Base-by-base conservation (phyloP, 1,140 invertebrate genomes). In the Drosophila nannoptera region DNA sequence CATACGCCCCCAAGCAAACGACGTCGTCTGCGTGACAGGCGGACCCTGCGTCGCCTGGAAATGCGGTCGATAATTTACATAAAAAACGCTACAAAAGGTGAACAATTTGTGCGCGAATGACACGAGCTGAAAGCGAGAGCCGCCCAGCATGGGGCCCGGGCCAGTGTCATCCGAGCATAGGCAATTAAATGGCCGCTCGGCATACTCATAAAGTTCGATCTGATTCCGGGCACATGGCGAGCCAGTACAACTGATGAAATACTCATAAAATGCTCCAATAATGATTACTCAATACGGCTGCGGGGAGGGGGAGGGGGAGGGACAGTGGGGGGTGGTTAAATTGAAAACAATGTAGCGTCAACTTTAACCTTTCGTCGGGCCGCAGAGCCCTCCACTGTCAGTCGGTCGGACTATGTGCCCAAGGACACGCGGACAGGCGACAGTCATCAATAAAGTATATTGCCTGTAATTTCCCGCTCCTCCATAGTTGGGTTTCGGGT, bases 31-130 rank as follows among this genome's bases (percentile, higher is more conserved):
- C 71, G 65, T 78, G 76, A 72, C 76, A 73, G 63, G 61, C n/a
- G n/a, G n/a, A n/a, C n/a, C n/a, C n/a, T n/a, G n/a, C 62, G 38
- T 14, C 46, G 16, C 58, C 66, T 59, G 53, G 53, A 84, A 82
- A 63, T 66, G 63, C 80, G 80, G 81, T 83, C 80, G 80, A 83
- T 83, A 83, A 84, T 84, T 83, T 83, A 80, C 76, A 84, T 84
- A 84, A 66, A 81, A 78, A 78, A 64, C 62, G 63, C 50, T 38
- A 53, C 65, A 61, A 66, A 73, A 73, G 67, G 56, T 60, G 40
- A 62, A 33, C 75, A 42, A 36, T 52, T 43, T n/a, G 45, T 55
- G 35, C 9, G 7, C 31, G 14, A 62, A 63, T 69, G 66, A 62
- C 66, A 48, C 43, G 48, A 31, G 14, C 59, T 63, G 32, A 55